Evolutionary conservation across 2,888 invertebrate species (phyloP).

Genomic region (Caenorhabditis sp.): DNA sequence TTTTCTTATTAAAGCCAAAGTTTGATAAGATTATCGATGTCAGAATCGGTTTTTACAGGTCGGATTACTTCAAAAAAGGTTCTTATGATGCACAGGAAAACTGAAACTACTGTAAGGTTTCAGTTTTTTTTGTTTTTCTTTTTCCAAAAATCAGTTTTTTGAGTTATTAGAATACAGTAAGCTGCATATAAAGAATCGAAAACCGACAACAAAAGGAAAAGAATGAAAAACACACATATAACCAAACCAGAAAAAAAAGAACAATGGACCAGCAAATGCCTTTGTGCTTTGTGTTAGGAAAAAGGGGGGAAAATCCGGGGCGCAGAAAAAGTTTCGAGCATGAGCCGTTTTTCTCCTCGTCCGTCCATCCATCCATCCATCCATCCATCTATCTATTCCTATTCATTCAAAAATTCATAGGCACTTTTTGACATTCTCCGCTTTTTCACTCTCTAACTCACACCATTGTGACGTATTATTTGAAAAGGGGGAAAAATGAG

Average conservation of each 20-base stretch:
- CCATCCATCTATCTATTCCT: not conserved
- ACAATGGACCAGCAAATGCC: not conserved
- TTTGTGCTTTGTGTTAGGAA: not conserved
- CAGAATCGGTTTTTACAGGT: no score
- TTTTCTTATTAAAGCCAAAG: no score
- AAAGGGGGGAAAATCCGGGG: not conserved
- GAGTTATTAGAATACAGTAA: no score
- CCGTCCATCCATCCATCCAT: not conserved
- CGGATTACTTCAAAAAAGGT: no score
- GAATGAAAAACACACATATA: not conserved
- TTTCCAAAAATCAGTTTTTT: no score
- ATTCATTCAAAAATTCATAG: not conserved
- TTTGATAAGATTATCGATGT: no score
- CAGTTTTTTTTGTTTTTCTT: no score
- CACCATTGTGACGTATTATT: not conserved
- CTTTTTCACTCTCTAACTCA: not conserved
- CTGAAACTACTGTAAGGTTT: no score
- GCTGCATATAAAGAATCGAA: not conserved
- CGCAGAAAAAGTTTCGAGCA: not conserved
- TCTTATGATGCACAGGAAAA: no score
- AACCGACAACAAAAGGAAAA: not conserved
- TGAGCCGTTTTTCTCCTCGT: not conserved
- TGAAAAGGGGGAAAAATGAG: not conserved
- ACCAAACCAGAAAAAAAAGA: not conserved
- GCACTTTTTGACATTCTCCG: not conserved